These are phyloP conservation scores for Eilema caniola DNA, from an alignment of 2,888 invertebrate genomes.

Conservation along the genomic window DNA sequence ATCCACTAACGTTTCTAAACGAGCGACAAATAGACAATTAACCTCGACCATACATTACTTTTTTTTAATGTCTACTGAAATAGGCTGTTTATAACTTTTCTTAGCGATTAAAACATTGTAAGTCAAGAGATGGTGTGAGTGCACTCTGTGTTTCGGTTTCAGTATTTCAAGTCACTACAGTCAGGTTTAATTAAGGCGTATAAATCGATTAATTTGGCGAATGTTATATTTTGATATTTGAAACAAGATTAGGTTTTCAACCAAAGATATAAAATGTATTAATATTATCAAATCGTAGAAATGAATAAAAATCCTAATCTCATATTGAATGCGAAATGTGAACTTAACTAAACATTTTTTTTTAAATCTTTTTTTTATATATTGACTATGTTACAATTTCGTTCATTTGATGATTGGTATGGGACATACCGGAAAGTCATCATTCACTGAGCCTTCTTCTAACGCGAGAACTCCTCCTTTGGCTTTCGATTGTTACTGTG, in stretches of 20 bases:
- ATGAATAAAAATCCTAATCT: not conserved
- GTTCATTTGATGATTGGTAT: no score
- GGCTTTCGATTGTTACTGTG: no score
- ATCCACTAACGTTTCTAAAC: conserved; percentile 46
- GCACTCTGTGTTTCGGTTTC: not conserved
- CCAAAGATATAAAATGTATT: no score
- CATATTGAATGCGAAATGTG: not conserved
- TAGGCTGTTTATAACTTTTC: conserved; percentile 29
- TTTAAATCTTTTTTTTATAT: no score
- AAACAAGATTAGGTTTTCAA: not conserved
- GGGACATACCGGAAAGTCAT: no score
- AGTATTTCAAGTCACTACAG: not conserved
- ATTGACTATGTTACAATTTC: no score
- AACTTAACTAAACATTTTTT: no score
- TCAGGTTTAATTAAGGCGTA: not conserved
- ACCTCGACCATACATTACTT: conserved; percentile 64
- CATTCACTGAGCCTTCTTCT: no score
- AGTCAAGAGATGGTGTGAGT: not conserved
- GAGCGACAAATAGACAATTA: conserved; percentile 78
- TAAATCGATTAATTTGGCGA: not conserved
- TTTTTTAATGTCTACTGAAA: conserved; percentile 29
- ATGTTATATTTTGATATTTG: not conserved
- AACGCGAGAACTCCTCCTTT: no score
- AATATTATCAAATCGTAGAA: not conserved
- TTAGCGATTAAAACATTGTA: conserved; percentile 21